Conservation (phyloP, 2,888 invertebrate species). For the Coenonympha glycerion region DNA sequence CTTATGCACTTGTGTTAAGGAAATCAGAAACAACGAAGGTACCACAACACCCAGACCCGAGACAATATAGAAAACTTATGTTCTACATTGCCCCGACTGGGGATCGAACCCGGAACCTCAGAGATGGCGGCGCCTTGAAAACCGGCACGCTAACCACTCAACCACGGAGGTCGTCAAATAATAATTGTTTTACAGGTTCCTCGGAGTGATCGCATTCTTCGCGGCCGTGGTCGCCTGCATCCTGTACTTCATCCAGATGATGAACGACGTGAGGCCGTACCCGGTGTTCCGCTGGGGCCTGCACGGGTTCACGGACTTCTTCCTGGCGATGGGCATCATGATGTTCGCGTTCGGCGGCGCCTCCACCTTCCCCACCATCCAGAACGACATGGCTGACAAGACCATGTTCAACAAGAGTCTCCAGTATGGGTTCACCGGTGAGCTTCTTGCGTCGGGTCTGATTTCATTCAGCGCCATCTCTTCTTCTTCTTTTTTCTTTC, state of each 20-base stretch:
- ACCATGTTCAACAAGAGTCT: slow-evolving; percentile 79
- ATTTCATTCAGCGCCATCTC: too few relatives aligned
- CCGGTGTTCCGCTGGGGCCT: slow-evolving; percentile 60
- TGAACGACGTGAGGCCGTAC: slow-evolving; percentile 67
- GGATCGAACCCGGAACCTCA: too few relatives aligned
- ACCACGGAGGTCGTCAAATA: too few relatives aligned
- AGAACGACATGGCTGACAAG: slow-evolving; percentile 84
- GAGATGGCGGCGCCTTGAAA: too few relatives aligned
- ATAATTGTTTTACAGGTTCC: slow-evolving; percentile 61
- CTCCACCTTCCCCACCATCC: slow-evolving; percentile 85
- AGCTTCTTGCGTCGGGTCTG: too few relatives aligned
- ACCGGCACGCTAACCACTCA: too few relatives aligned
- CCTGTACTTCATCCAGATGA: slow-evolving; percentile 78
- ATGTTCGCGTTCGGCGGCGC: slow-evolving; percentile 84
- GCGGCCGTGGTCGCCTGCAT: slow-evolving; percentile 78
- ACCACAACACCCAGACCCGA: too few relatives aligned
- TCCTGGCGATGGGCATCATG: slow-evolving; percentile 81
- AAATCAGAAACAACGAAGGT: too few relatives aligned
- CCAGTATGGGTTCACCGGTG: slow-evolving; percentile 78
- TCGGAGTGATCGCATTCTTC: slow-evolving; percentile 78
- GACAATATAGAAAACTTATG: too few relatives aligned
- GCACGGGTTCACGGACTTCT: slow-evolving; percentile 78
- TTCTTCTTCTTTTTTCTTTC: too few relatives aligned
- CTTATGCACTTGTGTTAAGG: too few relatives aligned
- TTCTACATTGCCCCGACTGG: too few relatives aligned